Percentiles rank a stretch among this genome's conserved stretches.
Conservation (phyloP, 2,113 vertebrate species). For the Ailuropoda melanoleuca region DNA sequence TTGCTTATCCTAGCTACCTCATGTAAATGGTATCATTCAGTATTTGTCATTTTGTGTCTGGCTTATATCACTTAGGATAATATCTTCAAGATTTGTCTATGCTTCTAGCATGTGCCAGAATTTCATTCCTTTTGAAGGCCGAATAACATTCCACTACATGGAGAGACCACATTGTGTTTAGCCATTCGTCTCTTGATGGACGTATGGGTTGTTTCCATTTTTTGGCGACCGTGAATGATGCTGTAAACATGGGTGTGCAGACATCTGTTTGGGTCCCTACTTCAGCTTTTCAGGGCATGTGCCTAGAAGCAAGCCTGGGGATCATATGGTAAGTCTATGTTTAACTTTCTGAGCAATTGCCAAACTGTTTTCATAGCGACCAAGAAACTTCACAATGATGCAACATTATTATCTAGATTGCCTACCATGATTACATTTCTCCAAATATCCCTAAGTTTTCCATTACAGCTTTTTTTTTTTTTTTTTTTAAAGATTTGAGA, state of each 20-base stretch:
- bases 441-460: slow-evolving; percentile 20
- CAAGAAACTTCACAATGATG: slow-evolving; percentile 4
- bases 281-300: background rate
- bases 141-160: background rate
- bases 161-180: background rate
- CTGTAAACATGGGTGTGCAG: background rate
- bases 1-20: background rate
- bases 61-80: background rate
- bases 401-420: slow-evolving; percentile 1
- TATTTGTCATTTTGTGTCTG: slow-evolving; percentile 1
- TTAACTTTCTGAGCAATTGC: background rate
- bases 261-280: background rate
- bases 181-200: background rate
- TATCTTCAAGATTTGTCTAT: background rate
- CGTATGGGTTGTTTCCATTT: background rate
- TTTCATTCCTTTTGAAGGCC: background rate
- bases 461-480: background rate
- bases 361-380: slow-evolving; percentile 16
- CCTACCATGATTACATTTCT: slow-evolving; percentile 34
- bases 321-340: background rate
- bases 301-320: background rate
- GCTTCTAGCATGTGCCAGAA: background rate
- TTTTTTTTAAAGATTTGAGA: background rate
- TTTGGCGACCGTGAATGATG: background rate
- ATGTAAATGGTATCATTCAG: background rate